These are phyloP conservation scores for Epinephelus lanceolatus DNA, from an alignment of 2,113 vertebrate genomes.

Conservation along the genomic window DNA sequence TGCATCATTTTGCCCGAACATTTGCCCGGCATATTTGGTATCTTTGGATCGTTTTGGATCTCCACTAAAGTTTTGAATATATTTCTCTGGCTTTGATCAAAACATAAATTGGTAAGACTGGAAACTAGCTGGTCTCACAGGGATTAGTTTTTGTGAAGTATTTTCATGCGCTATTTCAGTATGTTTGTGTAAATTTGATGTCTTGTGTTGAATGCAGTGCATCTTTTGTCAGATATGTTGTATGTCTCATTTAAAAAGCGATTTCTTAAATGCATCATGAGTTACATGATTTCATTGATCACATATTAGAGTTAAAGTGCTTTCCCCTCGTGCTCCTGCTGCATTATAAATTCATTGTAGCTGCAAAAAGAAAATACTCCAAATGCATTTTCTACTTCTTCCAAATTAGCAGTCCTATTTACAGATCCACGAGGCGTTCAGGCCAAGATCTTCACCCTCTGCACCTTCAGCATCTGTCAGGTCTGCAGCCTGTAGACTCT, in stretches of 20 bases:
- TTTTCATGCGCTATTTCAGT: neutral
- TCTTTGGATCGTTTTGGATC: neutral
- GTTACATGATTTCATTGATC: neutral
- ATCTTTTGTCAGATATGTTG: neutral
- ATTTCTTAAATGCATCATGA: neutral
- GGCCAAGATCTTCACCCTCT: slow-evolving; percentile 16
- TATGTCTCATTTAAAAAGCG: neutral
- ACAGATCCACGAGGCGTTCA: neutral
- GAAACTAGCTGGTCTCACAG: neutral
- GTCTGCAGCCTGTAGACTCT: slow-evolving; percentile 17
- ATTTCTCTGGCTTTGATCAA: neutral
- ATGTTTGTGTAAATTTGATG: neutral
- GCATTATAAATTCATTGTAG: neutral
- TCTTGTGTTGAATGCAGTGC: neutral
- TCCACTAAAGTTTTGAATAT: neutral
- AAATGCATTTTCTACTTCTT: neutral
- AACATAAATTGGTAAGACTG: too few relatives aligned
- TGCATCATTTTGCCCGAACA: neutral
- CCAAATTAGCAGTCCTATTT: neutral
- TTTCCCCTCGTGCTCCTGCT: too few relatives aligned
- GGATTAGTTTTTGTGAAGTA: neutral
- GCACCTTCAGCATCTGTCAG: slow-evolving; percentile 34
- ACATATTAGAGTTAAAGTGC: neutral
- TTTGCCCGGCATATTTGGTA: neutral
- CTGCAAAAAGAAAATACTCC: neutral